Base-by-base conservation (phyloP, 2,113 vertebrate genomes). In the Eulemur rufifrons region DNA sequence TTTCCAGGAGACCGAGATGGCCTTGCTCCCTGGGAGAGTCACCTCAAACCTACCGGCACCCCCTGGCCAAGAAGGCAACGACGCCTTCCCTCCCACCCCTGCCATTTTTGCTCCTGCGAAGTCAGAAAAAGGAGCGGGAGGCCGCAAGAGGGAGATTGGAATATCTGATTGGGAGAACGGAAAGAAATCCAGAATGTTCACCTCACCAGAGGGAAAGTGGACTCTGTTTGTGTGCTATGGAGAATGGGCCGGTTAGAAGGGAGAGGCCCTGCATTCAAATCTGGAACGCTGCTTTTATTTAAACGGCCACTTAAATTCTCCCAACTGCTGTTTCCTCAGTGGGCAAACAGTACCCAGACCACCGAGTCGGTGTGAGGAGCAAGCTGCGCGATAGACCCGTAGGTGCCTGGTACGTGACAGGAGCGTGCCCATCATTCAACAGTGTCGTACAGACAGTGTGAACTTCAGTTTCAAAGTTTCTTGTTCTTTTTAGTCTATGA, bases 371-470 rank as follows among this genome's bases (percentile, higher is more conserved):
- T 8, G 21, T 1, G 9, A 45, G 18, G 50, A 73, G 18, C 3
- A 23, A 34, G 23, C 1, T 29, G 37, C 45, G 47, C 15, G 8
- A 71, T 25, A 47, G 47, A n/a, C 0, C 39, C 0, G 23, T 12
- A 50, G 52, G 34, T 4, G 5, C 47, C 54, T 23, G 45, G 6
- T 6, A 14, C 68, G 27, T 54, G 17, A 54, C 23, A 50, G 3
- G 42, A 76, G 61, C 20, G 34, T 54, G 11, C 8, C 52, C 23
- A 0, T 23, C 2, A 37, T 17, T 42, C 6, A 52, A 32, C 2
- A 17, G 42, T 1, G 2, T 1, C 2, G 1, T 11, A 2, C 5
- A n/a, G 20, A n/a, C 14, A 91, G 21, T 2, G n/a, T 61, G 66
- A 17, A 7, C 20, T 61, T 68, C 12, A 1, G 5, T 14, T n/a